phyloP scores from a whole-genome alignment of 2,113 vertebrate species.

The Oncorhynchus keta region DNA sequence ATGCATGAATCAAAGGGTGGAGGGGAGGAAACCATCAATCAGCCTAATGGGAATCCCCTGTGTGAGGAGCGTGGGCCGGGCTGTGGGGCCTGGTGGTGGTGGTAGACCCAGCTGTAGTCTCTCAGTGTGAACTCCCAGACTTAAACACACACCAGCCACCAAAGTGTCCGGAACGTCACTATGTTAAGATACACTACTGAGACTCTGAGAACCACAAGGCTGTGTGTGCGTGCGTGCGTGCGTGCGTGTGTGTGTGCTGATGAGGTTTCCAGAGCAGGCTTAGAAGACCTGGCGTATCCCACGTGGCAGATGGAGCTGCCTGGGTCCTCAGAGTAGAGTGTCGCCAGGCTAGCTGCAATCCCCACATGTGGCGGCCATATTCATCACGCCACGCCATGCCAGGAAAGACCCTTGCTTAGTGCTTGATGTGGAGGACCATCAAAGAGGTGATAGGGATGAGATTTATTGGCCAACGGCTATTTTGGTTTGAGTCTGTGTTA shows the following conservation, averaged over 20 bases:
- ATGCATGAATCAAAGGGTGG: slow-evolving; percentile 79
- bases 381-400: slow-evolving; percentile 38
- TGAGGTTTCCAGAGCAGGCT: slow-evolving; percentile 74
- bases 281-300: slow-evolving; percentile 77
- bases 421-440: slow-evolving; percentile 53
- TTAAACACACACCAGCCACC: slow-evolving; percentile 42
- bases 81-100: slow-evolving; percentile 42
- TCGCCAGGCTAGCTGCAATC: slow-evolving; percentile 9
- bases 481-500: slow-evolving; percentile 9
- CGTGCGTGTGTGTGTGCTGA: slow-evolving; percentile 30
- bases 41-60: slow-evolving; percentile 69
- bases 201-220: not conserved
- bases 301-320: slow-evolving; percentile 65
- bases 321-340: not conserved
- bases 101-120: slow-evolving; percentile 67
- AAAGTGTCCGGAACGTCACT: slow-evolving; percentile 27
- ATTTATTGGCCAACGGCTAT: slow-evolving; percentile 50
- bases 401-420: slow-evolving; percentile 41
- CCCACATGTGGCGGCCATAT: slow-evolving; percentile 69
- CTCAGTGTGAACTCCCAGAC: slow-evolving; percentile 68
- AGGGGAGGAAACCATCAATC: slow-evolving; percentile 65
- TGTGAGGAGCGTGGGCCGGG: slow-evolving; percentile 63
- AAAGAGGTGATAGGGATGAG: slow-evolving; percentile 50
- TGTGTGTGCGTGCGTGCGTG: not conserved
- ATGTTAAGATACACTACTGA: slow-evolving; percentile 5